Evolutionary conservation across 2,797 vertebrate genomes (phyloP), one percentile per base, ranked within the genome.

Genomic region (Diglossa cyanea): DNA sequence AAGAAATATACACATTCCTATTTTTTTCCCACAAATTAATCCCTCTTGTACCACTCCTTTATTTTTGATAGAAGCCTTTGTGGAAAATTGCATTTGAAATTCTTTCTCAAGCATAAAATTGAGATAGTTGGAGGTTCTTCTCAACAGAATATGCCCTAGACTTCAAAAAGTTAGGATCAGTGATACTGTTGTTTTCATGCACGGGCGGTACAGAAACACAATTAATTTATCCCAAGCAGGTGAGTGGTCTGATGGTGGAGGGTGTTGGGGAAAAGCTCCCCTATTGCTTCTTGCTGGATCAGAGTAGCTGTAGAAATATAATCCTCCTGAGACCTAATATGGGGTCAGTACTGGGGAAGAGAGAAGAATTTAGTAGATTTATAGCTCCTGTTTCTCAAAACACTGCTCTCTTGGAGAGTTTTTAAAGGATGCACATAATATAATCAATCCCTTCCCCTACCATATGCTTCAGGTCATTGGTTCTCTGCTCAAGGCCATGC

Each of bases 211-310:
- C 11, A 80, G 50, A 63, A 89, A 58, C 13, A 23, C 4, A 65
- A 13, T 47, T 40, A 75, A 37, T 75, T 40, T 68, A 44, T 61
- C 25, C 39, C 53, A 28, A 62, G 33, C 10, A 58, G 11, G 9
- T 51, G 48, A 62, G 7, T 48, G 17, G 10, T 55, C 14, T 66
- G 31, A 12, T 19, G 58, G 39, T 53, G n/a, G 28, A 55, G 0
- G 1, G 2, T 3, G 2, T 1, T 51, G 16, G 13, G 10, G 40
- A 51, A 70, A 30, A 63, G 13, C 1, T 80, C 4, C 17, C 3
- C 5, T 73, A 17, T 17, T 53, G 13, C 24, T 80, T 80, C 31
- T 67, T 83, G 30, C 17, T 67, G 45, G 11, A 9, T 90, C 20
- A 63, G 37, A 55, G 13, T 45, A 63, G 11, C 31, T 83, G 23